These are phyloP conservation scores for Pampusana beccarii DNA, from an alignment of 2,113 vertebrate genomes.

Conservation along the genomic window DNA sequence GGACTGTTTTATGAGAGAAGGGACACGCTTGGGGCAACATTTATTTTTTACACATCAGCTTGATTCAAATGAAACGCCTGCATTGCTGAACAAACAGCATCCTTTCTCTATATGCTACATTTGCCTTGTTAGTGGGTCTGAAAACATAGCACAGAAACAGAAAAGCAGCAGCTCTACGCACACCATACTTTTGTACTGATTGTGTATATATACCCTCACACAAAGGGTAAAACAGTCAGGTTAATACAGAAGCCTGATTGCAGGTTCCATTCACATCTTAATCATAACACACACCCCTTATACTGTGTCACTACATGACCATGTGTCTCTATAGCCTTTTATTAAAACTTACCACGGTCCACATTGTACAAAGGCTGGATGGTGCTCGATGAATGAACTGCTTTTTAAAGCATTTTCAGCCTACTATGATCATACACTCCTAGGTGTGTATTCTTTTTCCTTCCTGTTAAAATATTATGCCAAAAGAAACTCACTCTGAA, in stretches of 20 bases:
- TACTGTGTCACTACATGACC: background rate
- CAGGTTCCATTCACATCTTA: background rate
- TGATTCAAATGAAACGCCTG: background rate
- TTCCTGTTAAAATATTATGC: background rate
- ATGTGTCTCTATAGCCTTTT: background rate
- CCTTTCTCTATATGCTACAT: background rate
- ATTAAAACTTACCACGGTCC: background rate
- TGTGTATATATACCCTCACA: background rate
- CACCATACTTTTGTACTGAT: background rate
- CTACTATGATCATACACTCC: background rate
- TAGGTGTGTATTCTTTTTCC: background rate
- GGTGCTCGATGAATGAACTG: background rate
- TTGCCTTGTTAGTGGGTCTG: background rate
- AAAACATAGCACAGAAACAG: background rate
- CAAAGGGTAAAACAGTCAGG: background rate
- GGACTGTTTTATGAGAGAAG: background rate
- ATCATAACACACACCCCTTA: background rate
- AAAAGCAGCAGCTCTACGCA: background rate
- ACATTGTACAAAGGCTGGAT: background rate
- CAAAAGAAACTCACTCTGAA: background rate
- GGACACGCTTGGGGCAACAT: rapidly evolving
- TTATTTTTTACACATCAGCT: background rate
- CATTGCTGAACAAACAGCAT: background rate
- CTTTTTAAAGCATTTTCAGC: background rate
- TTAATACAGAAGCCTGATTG: background rate